phyloP scores from a whole-genome alignment of 2,888 invertebrate species.

The Cepaea hortensis region DNA sequence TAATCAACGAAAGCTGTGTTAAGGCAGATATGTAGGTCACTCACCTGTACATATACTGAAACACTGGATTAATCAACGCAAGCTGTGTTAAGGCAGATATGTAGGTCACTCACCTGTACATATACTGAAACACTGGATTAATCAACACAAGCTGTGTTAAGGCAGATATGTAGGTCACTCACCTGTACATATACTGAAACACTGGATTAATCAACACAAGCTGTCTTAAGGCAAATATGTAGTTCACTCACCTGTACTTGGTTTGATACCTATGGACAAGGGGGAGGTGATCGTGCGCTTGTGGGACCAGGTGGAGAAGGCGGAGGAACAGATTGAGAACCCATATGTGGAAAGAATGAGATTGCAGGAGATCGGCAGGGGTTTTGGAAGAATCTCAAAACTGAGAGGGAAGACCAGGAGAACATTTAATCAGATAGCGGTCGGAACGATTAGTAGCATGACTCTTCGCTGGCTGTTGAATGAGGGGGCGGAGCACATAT shows the following conservation, averaged over 20 bases:
- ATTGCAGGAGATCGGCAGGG: too few relatives aligned
- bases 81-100: background rate
- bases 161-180: slow-evolving; percentile 54
- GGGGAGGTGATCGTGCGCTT: too few relatives aligned
- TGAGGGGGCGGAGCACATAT: too few relatives aligned
- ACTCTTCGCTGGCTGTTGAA: too few relatives aligned
- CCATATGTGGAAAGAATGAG: too few relatives aligned
- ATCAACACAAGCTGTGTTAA: background rate
- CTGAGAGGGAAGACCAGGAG: too few relatives aligned
- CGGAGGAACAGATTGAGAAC: too few relatives aligned
- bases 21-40: slow-evolving; percentile 47
- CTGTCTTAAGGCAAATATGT: background rate
- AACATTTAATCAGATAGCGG: too few relatives aligned
- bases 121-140: slow-evolving; percentile 82
- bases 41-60: slow-evolving; percentile 87
- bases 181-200: slow-evolving; percentile 88
- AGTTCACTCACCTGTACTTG: slow-evolving; percentile 80
- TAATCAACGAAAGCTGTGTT: background rate
- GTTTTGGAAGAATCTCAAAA: too few relatives aligned
- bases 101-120: slow-evolving; percentile 80
- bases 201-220: background rate
- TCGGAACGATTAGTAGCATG: too few relatives aligned
- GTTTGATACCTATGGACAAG: too few relatives aligned
- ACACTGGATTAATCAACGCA: background rate
- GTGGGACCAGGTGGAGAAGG: too few relatives aligned